Percentiles rank a stretch among this genome's conserved stretches.
These are phyloP conservation scores for Proisotoma minuta DNA, from an alignment of 2,888 invertebrate species.

Conservation along the genomic window DNA sequence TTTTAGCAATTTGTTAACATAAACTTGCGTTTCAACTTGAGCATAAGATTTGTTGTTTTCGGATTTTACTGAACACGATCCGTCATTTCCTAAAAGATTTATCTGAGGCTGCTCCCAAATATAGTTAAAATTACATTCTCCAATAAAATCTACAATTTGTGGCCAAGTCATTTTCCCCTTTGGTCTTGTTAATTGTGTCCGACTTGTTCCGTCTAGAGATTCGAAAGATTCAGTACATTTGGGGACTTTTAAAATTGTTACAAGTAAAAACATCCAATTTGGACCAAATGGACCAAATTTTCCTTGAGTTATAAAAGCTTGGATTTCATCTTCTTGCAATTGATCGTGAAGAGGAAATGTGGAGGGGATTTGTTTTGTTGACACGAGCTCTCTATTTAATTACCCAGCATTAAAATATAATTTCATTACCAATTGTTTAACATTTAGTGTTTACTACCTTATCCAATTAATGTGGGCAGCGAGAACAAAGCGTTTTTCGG, in stretches of 20 bases:
- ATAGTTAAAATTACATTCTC: slow-evolving; percentile 44
- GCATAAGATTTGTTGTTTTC: slow-evolving; percentile 18
- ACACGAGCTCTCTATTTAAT: slow-evolving; percentile 44
- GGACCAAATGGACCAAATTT: slow-evolving; percentile 51
- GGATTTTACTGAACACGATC: neutral
- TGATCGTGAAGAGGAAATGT: slow-evolving; percentile 51
- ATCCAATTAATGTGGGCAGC: slow-evolving; percentile 43
- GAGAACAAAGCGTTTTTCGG: slow-evolving; percentile 34
- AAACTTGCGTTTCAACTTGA: slow-evolving; percentile 21
- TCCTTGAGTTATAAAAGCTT: slow-evolving; percentile 54
- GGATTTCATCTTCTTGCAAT: slow-evolving; percentile 54
- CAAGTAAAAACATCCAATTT: slow-evolving; percentile 53
- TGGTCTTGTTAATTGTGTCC: slow-evolving; percentile 17
- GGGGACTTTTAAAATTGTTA: slow-evolving; percentile 47
- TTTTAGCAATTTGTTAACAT: slow-evolving; percentile 32
- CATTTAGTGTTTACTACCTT: slow-evolving; percentile 24
- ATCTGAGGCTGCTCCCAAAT: slow-evolving; percentile 44
- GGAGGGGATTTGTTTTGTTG: slow-evolving; percentile 35
- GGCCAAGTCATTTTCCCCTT: slow-evolving; percentile 35
- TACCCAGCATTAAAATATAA: too few species aligned
- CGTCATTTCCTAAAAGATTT: slow-evolving; percentile 12
- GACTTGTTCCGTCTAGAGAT: slow-evolving; percentile 20
- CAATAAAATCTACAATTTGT: slow-evolving; percentile 44
- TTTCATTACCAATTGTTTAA: neutral
- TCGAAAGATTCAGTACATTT: slow-evolving; percentile 20